Conservation (phyloP, 1,140 invertebrate genomes). For the Zophobas atratus region DNA sequence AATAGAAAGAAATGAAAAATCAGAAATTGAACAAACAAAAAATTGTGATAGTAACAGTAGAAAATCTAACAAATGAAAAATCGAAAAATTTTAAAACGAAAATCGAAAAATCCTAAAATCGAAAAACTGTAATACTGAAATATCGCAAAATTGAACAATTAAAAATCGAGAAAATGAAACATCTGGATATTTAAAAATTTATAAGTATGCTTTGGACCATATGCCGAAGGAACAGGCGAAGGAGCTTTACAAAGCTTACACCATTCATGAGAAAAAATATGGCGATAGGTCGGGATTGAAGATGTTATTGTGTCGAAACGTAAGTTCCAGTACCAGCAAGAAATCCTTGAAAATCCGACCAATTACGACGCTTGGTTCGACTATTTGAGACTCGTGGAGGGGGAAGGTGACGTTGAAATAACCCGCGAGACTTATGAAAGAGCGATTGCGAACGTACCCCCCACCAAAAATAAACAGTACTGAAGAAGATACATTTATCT, state of each 20-base stretch:
- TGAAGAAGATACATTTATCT: slow-evolving; percentile 99
- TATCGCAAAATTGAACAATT: too few relatives aligned
- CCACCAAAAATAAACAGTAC: slow-evolving; percentile 90
- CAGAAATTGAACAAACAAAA: too few relatives aligned
- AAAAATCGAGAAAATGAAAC: too few relatives aligned
- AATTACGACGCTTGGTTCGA: slow-evolving; percentile 99
- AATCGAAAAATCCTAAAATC: too few relatives aligned
- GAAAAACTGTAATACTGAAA: too few relatives aligned
- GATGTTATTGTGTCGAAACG: slow-evolving; percentile 98
- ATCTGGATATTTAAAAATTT: slow-evolving; percentile 74
- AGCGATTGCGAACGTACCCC: slow-evolving; percentile 97
- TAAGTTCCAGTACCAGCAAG: slow-evolving; percentile 97
- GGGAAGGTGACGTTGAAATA: slow-evolving; percentile 88
- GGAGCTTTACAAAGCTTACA: slow-evolving; percentile 98
- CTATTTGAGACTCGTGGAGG: slow-evolving; percentile 94
- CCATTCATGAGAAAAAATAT: slow-evolving; percentile 99
- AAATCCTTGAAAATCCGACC: slow-evolving; percentile 93
- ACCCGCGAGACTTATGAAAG: slow-evolving; percentile 97
- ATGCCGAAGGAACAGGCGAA: slow-evolving; percentile 94
- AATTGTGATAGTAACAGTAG: too few relatives aligned
- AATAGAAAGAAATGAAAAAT: too few relatives aligned
- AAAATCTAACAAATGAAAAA: too few relatives aligned
- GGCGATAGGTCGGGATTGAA: slow-evolving; percentile 97
- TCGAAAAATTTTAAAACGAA: too few relatives aligned
- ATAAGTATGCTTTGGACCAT: slow-evolving; percentile 97